These are phyloP conservation scores for Apamea sordens DNA, from an alignment of 2,888 invertebrate species.

Conservation along the genomic window DNA sequence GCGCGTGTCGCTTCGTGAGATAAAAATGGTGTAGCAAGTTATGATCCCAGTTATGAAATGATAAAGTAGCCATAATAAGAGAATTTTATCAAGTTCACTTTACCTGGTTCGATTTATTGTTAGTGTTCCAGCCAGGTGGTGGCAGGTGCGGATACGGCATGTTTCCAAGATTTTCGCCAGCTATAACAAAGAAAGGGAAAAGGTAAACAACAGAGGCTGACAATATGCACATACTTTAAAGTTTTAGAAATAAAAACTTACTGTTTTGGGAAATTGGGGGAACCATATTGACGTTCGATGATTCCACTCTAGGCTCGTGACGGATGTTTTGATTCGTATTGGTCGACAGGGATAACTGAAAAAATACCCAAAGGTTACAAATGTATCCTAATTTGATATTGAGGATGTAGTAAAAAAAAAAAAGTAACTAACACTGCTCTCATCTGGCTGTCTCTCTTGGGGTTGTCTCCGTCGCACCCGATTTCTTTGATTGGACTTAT, in stretches of 20 bases:
- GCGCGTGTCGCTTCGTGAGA: too few species aligned
- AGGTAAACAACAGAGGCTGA: not conserved
- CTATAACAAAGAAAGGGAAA: constrained; percentile 54
- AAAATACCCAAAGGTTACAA: constrained; percentile 18
- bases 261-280: constrained; percentile 82
- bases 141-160: constrained; percentile 82
- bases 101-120: constrained; percentile 86
- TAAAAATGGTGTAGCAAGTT: too few species aligned
- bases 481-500: constrained; percentile 85
- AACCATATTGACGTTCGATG: constrained; percentile 83
- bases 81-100: not conserved
- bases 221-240: not conserved
- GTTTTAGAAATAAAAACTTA: constrained; percentile 64
- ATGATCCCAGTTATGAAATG: not conserved
- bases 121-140: constrained; percentile 83
- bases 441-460: constrained; percentile 82
- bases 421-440: constrained; percentile 76
- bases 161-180: constrained; percentile 78
- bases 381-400: not conserved
- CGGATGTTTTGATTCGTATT: constrained; percentile 78
- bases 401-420: not conserved
- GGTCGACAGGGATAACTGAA: constrained; percentile 76
- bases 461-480: constrained; percentile 81
- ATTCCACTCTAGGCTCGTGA: constrained; percentile 80
- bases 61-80: not conserved